phyloP scores from a whole-genome alignment of 2,797 vertebrate genomes.

The Pantherophis vulpinus region DNA sequence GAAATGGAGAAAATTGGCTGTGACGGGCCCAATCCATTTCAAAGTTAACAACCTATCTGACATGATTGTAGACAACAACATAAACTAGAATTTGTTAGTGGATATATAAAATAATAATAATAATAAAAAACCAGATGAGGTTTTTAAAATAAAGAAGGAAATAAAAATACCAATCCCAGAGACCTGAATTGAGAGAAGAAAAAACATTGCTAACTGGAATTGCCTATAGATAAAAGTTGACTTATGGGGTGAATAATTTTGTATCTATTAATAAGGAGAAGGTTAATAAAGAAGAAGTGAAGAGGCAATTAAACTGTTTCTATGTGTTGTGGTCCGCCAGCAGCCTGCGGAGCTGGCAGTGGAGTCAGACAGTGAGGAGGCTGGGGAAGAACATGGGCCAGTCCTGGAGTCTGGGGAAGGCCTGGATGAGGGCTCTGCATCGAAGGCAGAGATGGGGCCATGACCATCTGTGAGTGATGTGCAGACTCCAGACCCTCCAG shows the following conservation, averaged over 20 bases:
- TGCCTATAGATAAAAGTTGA: background rate
- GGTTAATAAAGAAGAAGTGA: background rate
- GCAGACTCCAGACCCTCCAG: too few relatives aligned
- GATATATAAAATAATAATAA: background rate
- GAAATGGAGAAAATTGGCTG: too few relatives aligned
- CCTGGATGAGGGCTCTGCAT: too few relatives aligned
- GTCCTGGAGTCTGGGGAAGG: too few relatives aligned
- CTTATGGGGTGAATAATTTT: background rate
- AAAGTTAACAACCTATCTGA: too few relatives aligned
- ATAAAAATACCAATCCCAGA: background rate
- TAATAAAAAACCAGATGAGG: background rate
- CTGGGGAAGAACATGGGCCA: too few relatives aligned
- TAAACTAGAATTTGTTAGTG: background rate
- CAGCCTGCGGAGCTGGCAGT: too few relatives aligned
- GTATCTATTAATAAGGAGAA: background rate
- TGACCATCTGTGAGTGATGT: too few relatives aligned
- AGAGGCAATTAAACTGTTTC: background rate
- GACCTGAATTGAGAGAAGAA: background rate
- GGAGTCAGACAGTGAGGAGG: too few relatives aligned
- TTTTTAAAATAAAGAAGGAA: background rate
- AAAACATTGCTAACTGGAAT: background rate
- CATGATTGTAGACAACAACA: background rate
- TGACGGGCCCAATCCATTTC: too few relatives aligned
- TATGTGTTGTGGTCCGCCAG: background rate
- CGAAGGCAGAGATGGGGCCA: too few relatives aligned